These are phyloP conservation scores for Maniola jurtina DNA, from an alignment of 1,140 invertebrate genomes.

Conservation along the genomic window DNA sequence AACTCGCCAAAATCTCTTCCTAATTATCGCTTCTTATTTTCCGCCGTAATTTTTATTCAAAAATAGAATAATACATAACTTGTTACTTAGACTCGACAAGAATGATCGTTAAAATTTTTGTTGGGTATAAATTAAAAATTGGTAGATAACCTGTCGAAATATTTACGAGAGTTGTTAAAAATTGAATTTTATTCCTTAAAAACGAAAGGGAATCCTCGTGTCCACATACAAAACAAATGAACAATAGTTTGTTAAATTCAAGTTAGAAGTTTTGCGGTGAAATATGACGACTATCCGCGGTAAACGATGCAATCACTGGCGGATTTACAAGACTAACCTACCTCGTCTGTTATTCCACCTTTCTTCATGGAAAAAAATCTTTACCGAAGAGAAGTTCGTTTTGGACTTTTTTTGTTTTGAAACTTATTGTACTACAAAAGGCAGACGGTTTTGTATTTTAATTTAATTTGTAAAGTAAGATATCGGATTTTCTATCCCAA, in stretches of 20 bases:
- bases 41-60: slow-evolving; percentile 40
- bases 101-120: not conserved
- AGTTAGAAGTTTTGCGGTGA: slow-evolving; percentile 55
- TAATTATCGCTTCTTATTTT: slow-evolving; percentile 61
- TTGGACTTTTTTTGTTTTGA: not conserved
- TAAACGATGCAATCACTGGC: slow-evolving; percentile 70
- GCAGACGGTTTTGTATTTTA: too few relatives aligned
- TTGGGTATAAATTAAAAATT: not conserved
- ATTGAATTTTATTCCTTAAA: too few relatives aligned
- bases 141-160: not conserved
- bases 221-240: slow-evolving; percentile 46
- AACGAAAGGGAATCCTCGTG: too few relatives aligned
- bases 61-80: slow-evolving; percentile 36
- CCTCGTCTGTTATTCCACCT: slow-evolving; percentile 39
- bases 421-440: not conserved
- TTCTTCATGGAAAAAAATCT: slow-evolving; percentile 24
- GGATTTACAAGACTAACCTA: slow-evolving; percentile 64
- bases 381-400: not conserved
- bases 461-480: too few relatives aligned
- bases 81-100: slow-evolving; percentile 22
- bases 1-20: slow-evolving; percentile 58
- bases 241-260: slow-evolving; percentile 57
- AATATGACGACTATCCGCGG: slow-evolving; percentile 66
- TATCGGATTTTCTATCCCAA: too few relatives aligned
- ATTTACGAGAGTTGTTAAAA: too few relatives aligned